A percentile compares a stretch with the other conserved stretches of the same genome.
Evolutionary conservation across 2,113 vertebrate genomes (phyloP).

Genomic region (Tyto alba): DNA sequence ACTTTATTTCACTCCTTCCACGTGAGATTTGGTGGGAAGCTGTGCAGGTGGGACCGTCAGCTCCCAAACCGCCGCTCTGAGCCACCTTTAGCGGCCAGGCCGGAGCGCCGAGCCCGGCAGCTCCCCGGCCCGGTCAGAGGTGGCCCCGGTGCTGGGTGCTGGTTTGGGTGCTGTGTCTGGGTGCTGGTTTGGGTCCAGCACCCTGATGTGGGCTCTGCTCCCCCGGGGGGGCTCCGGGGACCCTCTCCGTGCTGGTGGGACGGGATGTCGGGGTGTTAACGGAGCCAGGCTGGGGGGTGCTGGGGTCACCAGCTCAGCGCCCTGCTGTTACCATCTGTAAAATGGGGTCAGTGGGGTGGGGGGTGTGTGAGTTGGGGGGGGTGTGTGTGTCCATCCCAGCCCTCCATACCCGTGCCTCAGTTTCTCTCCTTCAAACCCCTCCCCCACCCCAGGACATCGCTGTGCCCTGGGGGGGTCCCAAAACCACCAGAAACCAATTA

Average conservation of each 20-base stretch:
- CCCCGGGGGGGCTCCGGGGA: background rate
- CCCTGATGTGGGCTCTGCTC: fast-evolving
- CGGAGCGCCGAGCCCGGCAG: fast-evolving
- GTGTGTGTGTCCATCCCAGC: no score
- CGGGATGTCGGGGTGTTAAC: fast-evolving
- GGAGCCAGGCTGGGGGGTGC: fast-evolving
- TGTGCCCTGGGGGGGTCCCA: background rate
- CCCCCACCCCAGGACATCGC: background rate
- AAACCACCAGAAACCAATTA: background rate
- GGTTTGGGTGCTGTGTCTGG: background rate
- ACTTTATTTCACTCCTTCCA: background rate
- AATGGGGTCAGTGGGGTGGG: background rate
- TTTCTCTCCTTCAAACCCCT: background rate
- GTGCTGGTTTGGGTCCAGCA: background rate
- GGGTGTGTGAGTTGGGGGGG: no score
- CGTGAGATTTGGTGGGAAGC: fast-evolving
- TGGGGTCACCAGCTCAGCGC: background rate
- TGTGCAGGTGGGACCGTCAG: background rate
- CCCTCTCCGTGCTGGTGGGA: fast-evolving
- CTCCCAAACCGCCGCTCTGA: fast-evolving
- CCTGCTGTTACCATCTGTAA: background rate
- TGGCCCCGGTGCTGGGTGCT: fast-evolving
- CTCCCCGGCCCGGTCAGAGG: background rate
- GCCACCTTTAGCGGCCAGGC: background rate
- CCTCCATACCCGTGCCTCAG: slow-evolving; percentile 1